Conservation (phyloP, 2,888 invertebrate genomes). For the Stramonita haemastoma region DNA sequence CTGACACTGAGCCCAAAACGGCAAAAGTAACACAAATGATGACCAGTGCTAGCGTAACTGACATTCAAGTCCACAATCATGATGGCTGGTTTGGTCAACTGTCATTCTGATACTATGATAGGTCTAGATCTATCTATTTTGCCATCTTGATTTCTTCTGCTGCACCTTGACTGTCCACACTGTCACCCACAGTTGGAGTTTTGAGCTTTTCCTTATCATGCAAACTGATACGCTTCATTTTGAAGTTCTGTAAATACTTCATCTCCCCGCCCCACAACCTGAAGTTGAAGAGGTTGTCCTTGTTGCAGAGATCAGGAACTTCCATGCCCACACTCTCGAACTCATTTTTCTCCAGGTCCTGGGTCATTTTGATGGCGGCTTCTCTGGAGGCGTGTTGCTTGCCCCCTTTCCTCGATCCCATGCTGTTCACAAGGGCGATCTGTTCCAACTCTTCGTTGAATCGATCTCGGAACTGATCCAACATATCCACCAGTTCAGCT, state of each 20-base stretch:
- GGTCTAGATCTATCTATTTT: too few species aligned
- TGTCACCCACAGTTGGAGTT: background rate
- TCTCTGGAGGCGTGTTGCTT: constrained; percentile 89
- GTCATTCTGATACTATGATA: too few species aligned
- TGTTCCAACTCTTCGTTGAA: constrained; percentile 89
- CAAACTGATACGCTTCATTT: constrained; percentile 58
- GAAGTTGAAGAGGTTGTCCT: constrained; percentile 82
- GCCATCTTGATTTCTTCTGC: background rate
- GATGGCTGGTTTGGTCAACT: too few species aligned
- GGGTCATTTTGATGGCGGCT: constrained; percentile 87
- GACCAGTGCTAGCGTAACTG: too few species aligned
- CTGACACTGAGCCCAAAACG: too few species aligned
- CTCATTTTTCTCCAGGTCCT: constrained; percentile 86
- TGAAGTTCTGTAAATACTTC: constrained; percentile 65
- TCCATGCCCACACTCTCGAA: constrained; percentile 89
- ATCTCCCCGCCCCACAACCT: constrained; percentile 72
- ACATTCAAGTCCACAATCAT: too few species aligned
- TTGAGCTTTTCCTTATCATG: constrained; percentile 55
- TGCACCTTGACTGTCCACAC: background rate
- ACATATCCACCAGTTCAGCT: constrained; percentile 79
- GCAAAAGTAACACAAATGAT: too few species aligned
- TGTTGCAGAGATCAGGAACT: constrained; percentile 85
- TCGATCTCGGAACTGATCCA: constrained; percentile 80
- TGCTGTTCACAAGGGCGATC: constrained; percentile 87
- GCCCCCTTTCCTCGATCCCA: constrained; percentile 83